A percentile compares a stretch with the other conserved stretches of the same genome.
Conservation (phyloP, 2,113 vertebrate species). For the Toxostoma redivivum region DNA sequence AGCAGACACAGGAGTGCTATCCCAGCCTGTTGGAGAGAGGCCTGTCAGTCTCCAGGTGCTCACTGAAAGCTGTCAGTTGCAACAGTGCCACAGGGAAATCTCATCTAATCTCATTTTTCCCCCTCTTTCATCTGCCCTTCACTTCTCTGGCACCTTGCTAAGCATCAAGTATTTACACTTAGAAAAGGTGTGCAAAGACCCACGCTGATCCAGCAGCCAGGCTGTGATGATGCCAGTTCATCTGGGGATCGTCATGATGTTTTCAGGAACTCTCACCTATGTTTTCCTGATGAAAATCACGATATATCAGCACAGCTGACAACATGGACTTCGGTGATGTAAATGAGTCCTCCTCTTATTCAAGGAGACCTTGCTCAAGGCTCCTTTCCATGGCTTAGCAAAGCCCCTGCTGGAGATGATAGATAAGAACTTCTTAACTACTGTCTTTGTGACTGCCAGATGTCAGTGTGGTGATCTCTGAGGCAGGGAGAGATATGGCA, state of each 20-base stretch:
- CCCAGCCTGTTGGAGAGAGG: neutral
- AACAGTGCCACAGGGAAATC: neutral
- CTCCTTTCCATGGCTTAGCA: neutral
- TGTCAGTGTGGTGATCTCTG: neutral
- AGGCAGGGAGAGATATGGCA: neutral
- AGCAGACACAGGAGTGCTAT: neutral
- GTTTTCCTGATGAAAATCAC: neutral
- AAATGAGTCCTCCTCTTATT: neutral
- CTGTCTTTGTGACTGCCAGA: neutral
- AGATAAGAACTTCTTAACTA: neutral
- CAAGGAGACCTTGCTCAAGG: neutral
- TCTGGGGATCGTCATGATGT: neutral
- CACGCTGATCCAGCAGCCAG: neutral
- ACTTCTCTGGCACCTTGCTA: neutral
- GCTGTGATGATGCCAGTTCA: neutral
- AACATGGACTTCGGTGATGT: fast-evolving
- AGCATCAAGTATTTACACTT: neutral
- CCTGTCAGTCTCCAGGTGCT: neutral
- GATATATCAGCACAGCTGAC: neutral
- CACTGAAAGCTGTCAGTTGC: neutral
- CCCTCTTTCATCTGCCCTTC: neutral
- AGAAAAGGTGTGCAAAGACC: neutral
- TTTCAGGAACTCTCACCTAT: neutral
- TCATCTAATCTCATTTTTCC: neutral
- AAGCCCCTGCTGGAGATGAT: neutral